phyloP scores from a whole-genome alignment of 2,888 invertebrate species.

The Formica aserva region DNA sequence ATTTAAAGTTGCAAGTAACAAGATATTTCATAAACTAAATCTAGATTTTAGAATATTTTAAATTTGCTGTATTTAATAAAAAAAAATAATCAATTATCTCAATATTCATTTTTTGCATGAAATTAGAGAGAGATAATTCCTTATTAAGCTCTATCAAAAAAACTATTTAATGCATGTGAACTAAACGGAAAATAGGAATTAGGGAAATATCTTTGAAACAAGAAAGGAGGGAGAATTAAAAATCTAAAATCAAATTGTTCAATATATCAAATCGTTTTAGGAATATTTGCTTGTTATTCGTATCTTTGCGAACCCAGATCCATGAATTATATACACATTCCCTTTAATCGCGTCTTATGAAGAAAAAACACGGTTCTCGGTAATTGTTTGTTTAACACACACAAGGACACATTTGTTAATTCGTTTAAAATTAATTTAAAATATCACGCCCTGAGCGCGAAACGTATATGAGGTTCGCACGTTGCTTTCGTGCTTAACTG shows the following conservation, averaged over 20 bases:
- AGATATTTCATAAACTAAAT: background rate
- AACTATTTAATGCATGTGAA: background rate
- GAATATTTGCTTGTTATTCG: background rate
- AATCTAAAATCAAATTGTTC: slow-evolving; percentile 11
- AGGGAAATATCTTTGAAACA: background rate
- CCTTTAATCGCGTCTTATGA: background rate
- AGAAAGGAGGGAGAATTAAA: background rate
- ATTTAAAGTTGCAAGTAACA: background rate
- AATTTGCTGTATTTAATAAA: slow-evolving; percentile 11
- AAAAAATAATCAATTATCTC: background rate
- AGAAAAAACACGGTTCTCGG: background rate
- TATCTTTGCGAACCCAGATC: background rate
- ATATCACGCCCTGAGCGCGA: background rate
- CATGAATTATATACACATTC: background rate
- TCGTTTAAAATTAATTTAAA: slow-evolving; percentile 28
- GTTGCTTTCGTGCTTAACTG: slow-evolving; percentile 9
- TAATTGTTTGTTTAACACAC: slow-evolving; percentile 18
- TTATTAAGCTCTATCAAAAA: slow-evolving; percentile 8
- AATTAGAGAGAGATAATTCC: background rate
- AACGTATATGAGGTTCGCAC: slow-evolving; percentile 14
- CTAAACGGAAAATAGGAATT: background rate
- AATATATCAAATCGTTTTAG: background rate
- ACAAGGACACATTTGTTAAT: slow-evolving; percentile 24
- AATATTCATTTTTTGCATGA: background rate
- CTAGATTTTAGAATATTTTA: background rate